Evolutionary conservation across 2,888 invertebrate species (phyloP), one percentile per base, ranked within the genome.

Genomic region (Volucella inflata): DNA sequence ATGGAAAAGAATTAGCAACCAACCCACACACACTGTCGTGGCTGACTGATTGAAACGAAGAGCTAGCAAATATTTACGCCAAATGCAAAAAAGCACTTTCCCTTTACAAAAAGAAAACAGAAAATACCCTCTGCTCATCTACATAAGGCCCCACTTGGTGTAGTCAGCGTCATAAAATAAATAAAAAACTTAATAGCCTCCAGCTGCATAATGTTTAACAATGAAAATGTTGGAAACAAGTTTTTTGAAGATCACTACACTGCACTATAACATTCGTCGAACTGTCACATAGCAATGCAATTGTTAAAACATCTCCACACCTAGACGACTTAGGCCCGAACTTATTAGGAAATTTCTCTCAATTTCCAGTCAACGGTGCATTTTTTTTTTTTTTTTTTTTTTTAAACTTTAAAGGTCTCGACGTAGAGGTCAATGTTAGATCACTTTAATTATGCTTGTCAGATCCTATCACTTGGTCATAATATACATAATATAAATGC

Each of bases 341-440:
- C 16, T 64, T 55, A 76, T 70, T 64, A 71, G 46, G 50, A n/a
- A 51, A 60, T 60, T 65, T 59, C 36, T 30, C 38, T 48, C 6
- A 30, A 30, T 30, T 10, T 42, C 17, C 40, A 74, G 16, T 17
- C 62, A 8, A 12, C 10, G 48, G 30, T 30, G 30, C 30, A 30
- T 30, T 30, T 30, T 30, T 0, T 12, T 11, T 2, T 42, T 40
- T 3, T 30, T 30, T 30, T 30, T 0, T 12, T 11, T 2, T 42
- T 40, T 3, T 36, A 21, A 44, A 42, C 64, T 36, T 72, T 50
- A 42, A 36, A 71, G 77, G 68, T 14, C 62, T 70, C 21, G 30
- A 57, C 40, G 70, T 57, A 42, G 36, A 71, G 78, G 68, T 74
- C 72, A 78, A 78, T 74, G n/a, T n/a, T n/a, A n/a, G n/a, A n/a